These are phyloP conservation scores for Sakesphorus luctuosus DNA, from an alignment of 2,113 vertebrate species.

Conservation along the genomic window DNA sequence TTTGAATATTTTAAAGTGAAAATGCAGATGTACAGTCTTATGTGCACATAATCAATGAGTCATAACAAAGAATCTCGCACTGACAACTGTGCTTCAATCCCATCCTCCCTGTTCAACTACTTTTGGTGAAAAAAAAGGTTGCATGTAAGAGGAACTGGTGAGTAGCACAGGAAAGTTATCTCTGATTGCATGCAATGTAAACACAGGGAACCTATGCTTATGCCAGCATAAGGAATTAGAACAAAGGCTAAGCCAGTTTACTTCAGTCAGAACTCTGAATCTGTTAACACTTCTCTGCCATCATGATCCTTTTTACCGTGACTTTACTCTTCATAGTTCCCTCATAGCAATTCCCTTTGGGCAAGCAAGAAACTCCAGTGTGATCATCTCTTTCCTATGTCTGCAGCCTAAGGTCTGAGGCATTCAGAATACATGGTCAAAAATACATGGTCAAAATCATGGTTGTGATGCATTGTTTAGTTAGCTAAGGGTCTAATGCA, in stretches of 20 bases:
- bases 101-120: not conserved
- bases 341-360: rapidly evolving
- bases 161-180: not conserved
- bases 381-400: not conserved
- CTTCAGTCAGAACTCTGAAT: not conserved
- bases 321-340: not conserved
- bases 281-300: not conserved
- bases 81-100: not conserved
- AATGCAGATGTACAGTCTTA: not conserved
- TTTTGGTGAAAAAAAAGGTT: not conserved
- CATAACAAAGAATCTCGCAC: not conserved
- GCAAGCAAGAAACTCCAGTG: not conserved
- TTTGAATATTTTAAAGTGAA: not conserved
- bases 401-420: not conserved
- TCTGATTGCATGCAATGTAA: not conserved
- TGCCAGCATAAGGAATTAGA: not conserved
- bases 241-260: not conserved
- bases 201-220: not conserved
- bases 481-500: not conserved
- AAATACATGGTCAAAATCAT: too few relatives aligned
- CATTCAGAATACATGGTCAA: not conserved
- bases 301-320: not conserved
- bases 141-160: rapidly evolving
- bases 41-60: not conserved
- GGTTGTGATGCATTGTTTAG: not conserved